Percentiles rank a stretch among this genome's conserved stretches.
phyloP scores from a whole-genome alignment of 2,888 invertebrate species.

The Adineta ricciae region DNA sequence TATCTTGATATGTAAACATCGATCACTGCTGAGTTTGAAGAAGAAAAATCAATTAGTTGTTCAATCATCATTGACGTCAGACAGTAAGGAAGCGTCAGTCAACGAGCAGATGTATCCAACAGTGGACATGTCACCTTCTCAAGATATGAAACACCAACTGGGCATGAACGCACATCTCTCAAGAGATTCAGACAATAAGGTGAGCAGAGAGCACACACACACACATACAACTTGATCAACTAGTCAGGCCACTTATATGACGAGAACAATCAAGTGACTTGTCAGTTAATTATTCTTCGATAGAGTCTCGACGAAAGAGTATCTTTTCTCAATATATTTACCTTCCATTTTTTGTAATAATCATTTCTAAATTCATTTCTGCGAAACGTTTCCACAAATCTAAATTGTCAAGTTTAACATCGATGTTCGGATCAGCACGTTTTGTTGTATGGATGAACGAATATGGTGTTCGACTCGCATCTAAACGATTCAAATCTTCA shows the following conservation, averaged over 20 bases:
- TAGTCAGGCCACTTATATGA: not conserved
- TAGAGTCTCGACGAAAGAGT: not conserved
- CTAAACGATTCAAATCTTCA: not conserved
- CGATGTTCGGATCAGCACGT: constrained; percentile 34
- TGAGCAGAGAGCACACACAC: not conserved
- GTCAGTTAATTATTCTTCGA: not conserved
- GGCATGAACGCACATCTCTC: constrained; percentile 17
- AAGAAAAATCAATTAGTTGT: not conserved
- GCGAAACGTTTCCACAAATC: constrained; percentile 42
- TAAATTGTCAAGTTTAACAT: constrained; percentile 39
- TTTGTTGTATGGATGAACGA: not conserved
- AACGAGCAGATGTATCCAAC: constrained; percentile 8
- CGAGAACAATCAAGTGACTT: not conserved
- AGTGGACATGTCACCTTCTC: constrained; percentile 2
- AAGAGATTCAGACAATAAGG: not conserved
- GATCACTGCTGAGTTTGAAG: not conserved
- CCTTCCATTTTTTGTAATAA: constrained; percentile 47
- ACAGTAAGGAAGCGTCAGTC: constrained; percentile 5
- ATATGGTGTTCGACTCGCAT: not conserved
- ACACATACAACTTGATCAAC: constrained; percentile 13
- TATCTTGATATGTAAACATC: not conserved
- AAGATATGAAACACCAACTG: constrained; percentile 5
- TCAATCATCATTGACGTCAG: not conserved
- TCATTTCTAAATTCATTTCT: constrained; percentile 43
- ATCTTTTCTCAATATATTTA: constrained; percentile 35